Conservation (phyloP, 2,113 vertebrate species). For the Leiothrix lutea region DNA sequence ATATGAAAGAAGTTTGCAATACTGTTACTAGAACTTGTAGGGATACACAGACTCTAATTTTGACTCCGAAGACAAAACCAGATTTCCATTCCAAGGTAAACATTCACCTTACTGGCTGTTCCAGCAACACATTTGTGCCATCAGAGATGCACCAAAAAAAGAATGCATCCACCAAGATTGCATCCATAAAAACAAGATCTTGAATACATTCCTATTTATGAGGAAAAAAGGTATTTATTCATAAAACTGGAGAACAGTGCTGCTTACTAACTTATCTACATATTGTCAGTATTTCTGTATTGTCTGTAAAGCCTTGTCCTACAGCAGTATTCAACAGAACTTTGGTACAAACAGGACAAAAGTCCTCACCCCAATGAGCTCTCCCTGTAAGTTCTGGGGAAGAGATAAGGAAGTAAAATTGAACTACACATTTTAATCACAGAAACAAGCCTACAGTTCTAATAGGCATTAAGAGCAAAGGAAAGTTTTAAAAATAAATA, state of each 20-base stretch:
- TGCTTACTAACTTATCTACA: neutral
- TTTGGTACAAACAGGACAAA: neutral
- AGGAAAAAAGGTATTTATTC: neutral
- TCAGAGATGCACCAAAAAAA: neutral
- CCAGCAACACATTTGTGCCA: neutral
- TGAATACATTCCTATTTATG: neutral
- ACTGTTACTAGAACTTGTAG: neutral
- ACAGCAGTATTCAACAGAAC: neutral
- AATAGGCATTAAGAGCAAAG: neutral
- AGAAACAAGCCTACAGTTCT: neutral
- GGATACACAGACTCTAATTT: neutral
- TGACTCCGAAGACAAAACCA: neutral
- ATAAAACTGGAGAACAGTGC: neutral
- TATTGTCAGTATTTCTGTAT: neutral
- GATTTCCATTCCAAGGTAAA: neutral
- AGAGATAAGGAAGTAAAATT: neutral
- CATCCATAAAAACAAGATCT: neutral
- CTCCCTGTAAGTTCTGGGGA: neutral
- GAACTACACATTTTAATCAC: neutral
- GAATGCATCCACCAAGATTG: neutral
- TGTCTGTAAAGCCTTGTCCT: neutral
- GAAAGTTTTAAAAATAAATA: neutral
- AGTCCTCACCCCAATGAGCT: neutral
- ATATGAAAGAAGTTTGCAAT: neutral
- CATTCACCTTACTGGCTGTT: neutral